Base-by-base conservation (phyloP, 2,888 invertebrate species). In the Carcina quercana region DNA sequence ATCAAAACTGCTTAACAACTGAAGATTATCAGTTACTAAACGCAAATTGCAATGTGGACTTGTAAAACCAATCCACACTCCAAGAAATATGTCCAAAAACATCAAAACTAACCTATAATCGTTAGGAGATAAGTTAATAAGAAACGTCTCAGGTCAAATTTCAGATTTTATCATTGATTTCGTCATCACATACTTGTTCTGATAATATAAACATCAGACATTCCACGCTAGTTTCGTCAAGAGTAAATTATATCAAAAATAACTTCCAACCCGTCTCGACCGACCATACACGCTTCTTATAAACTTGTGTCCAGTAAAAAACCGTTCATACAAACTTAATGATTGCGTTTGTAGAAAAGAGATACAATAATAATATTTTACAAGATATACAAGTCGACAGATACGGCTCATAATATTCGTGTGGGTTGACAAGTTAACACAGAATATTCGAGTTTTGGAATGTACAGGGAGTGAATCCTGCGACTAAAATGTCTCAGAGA, bases 271-370 rank as follows among this genome's bases (percentile, higher is more conserved):
- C n/a, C n/a, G n/a, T n/a, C n/a, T 37, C 38, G 39, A 43, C 30
- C 31, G 42, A 42, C 31, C 34, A 39, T 26, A 32, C 7, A 37
- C 19, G 45, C 43, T 56, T 59, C 73, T 64, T 54, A 59, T 62
- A 61, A 54, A 63, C 63, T 56, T 52, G 51, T 56, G 53, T 55
- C 63, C 58, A 47, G 39, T 47, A 72, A 69, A 75, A 69, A 66
- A 46, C 60, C 68, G 68, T 61, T n/a, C n/a, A n/a, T 73, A 73
- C 70, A 80, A 79, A 79, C 67, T 68, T 66, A 71, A 71, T 79
- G 78, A 80, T 79, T 80, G 62, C 59, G 59, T 67, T 67, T 57
- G 61, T 75, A 76, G 57, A 73, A 71, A 69, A 65, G 58, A 59
- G 30, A 38, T 36, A 35, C 13, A 43, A 53, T 56, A 63, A 49